Evolutionary conservation across 2,797 vertebrate genomes (phyloP), one percentile per base, ranked within the genome.

Genomic region (Cyclopterus lumpus): DNA sequence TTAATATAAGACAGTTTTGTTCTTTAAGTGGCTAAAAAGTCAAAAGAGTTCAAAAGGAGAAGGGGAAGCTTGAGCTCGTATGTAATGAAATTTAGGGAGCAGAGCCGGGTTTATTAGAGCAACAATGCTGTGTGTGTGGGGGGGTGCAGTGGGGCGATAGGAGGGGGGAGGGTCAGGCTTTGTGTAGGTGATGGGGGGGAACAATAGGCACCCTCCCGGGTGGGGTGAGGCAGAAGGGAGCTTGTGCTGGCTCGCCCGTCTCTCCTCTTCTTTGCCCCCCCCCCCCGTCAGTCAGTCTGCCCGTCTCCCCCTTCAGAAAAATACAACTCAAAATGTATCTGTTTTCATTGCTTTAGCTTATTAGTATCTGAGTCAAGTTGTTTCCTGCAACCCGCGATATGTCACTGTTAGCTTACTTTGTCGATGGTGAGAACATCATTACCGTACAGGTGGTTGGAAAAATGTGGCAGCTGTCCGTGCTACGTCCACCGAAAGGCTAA

Each of bases 201-300:
- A 95, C 93, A 95, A 94, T 94, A 94, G 93, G 90, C 88, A 79
- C 87, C 89, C 82, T 76, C 82, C 79, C 83, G 93, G 89, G 93
- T 75, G 80, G 88, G 88, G 80, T 74, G 67, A 76, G 75, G 26
- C 67, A 65, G 88, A 73, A 86, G 78, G 20, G 81, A 81, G 89
- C 86, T 88, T 87, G 87, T 86, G 75, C 81, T 69, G 91, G 80
- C 88, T 91, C 80, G 86, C 26, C 18, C 18, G 22, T 73, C 82
- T 71, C 82, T 67, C 28, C 34, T 38, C 46, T 11, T 11, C 22
- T 65, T 42, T 3, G 24, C 57, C 54, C 28, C 55, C 16, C 8
- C 57, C 48, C 28, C 30, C 16, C 6, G 8, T 48, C 48, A 58
- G n/a, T 28, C 40, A n/a, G 36, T 10, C 58, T 28, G 9, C 10